A percentile compares a stretch with the other conserved stretches of the same genome.
These are phyloP conservation scores for Melanostoma scalare DNA, from an alignment of 2,888 invertebrate genomes.

Conservation along the genomic window DNA sequence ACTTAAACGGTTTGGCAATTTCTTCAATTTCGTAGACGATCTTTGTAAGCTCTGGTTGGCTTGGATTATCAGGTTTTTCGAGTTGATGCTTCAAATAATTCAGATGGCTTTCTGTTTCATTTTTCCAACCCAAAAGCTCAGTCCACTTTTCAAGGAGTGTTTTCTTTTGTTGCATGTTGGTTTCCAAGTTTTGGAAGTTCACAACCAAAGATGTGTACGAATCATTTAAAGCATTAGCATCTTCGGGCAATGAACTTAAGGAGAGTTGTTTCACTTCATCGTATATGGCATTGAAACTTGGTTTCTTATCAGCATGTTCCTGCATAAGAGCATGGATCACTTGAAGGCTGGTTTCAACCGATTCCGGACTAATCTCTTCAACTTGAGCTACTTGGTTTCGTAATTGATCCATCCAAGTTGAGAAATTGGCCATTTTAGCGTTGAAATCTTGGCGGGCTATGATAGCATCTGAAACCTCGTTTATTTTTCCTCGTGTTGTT, in stretches of 20 bases:
- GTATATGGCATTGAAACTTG: conserved; percentile 89
- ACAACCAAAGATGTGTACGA: conserved; percentile 89
- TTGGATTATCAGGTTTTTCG: conserved; percentile 87
- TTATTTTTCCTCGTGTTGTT: conserved; percentile 88
- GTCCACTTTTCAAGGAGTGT: conserved; percentile 91
- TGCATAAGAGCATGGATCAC: conserved; percentile 90
- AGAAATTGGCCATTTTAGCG: conserved; percentile 89
- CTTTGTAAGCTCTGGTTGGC: conserved; percentile 87
- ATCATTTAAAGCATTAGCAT: conserved; percentile 88
- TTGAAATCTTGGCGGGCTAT: conserved; percentile 92
- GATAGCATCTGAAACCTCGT: conserved; percentile 91
- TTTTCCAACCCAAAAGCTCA: conserved; percentile 91
- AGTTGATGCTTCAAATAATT: conserved; percentile 91
- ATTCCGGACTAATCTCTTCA: conserved; percentile 91
- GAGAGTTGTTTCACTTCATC: conserved; percentile 92
- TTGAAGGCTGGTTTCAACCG: conserved; percentile 90
- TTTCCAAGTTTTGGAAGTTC: conserved; percentile 90
- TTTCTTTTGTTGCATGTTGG: conserved; percentile 89
- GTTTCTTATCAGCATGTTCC: conserved; percentile 92
- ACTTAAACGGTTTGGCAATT: conserved; percentile 86
- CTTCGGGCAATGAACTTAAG: conserved; percentile 87
- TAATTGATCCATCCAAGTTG: conserved; percentile 90
- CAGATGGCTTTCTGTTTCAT: conserved; percentile 90
- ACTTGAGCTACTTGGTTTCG: conserved; percentile 88
- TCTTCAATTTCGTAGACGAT: conserved; percentile 88